Evolutionary conservation across 1,140 invertebrate genomes (phyloP).

Genomic region (Neodiprion lecontei): DNA sequence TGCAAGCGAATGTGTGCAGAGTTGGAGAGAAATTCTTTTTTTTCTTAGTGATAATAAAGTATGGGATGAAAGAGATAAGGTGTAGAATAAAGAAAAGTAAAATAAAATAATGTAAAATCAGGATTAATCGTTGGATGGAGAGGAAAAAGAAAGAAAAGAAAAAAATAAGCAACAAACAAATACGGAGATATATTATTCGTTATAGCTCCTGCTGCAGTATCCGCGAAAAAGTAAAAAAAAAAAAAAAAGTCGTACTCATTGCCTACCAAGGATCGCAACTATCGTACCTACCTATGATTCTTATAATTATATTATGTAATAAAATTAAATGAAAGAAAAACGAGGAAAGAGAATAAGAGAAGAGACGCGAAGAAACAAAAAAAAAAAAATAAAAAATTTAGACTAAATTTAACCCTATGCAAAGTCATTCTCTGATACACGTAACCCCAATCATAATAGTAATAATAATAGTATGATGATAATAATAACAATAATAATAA

Average conservation of each 20-base stretch:
- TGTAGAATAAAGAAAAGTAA: constrained; percentile 10
- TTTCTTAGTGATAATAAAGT: not conserved
- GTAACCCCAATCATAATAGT: too few species aligned
- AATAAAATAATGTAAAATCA: constrained; percentile 11
- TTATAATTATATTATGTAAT: constrained; percentile 44
- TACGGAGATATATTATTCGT: not conserved
- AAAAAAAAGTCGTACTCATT: constrained; percentile 47
- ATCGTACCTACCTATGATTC: constrained; percentile 50
- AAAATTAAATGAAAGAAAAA: constrained; percentile 19
- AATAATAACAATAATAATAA: too few species aligned
- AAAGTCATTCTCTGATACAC: too few species aligned
- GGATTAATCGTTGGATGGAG: not conserved
- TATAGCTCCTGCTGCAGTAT: too few species aligned
- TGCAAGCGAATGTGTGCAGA: too few species aligned
- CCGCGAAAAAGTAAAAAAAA: constrained; percentile 14
- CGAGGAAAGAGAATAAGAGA: not conserved
- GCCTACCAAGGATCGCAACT: constrained; percentile 52
- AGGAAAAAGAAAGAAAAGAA: too few species aligned
- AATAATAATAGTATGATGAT: too few species aligned
- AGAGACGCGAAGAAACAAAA: constrained; percentile 19
- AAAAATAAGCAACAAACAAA: too few species aligned
- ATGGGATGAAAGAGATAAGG: constrained; percentile 6
- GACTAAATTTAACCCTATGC: constrained; percentile 4
- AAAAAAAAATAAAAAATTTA: constrained; percentile 19
- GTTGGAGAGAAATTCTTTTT: too few species aligned